Evolutionary conservation across 2,888 invertebrate species (phyloP).

Genomic region (Stenoptilia bipunctidactyla): DNA sequence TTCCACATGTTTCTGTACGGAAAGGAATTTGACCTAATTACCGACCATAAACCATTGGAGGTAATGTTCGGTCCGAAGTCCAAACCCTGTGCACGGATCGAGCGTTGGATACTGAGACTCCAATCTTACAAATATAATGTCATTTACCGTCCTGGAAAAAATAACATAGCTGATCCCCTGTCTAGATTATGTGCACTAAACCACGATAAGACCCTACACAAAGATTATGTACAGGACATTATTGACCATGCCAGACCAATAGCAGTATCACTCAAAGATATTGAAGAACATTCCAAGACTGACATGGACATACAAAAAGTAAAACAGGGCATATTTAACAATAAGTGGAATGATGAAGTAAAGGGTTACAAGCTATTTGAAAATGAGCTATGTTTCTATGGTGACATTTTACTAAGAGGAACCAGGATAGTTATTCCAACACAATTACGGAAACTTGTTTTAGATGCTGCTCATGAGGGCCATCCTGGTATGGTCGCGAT

Average conservation of each 20-base stretch:
- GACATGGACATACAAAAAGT: conserved; percentile 9
- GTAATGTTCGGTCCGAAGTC: too few species aligned
- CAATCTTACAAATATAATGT: conserved; percentile 23
- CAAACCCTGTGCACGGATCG: too few species aligned
- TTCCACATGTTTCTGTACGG: too few species aligned
- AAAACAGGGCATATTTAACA: conserved; percentile 4
- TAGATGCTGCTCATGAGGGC: conserved; percentile 10
- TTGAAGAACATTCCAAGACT: conserved; percentile 1
- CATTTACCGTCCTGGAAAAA: conserved; percentile 20
- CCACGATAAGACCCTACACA: not conserved
- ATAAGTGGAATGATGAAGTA: conserved; percentile 9
- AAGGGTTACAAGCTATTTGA: conserved; percentile 17
- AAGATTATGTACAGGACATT: conserved; percentile 9
- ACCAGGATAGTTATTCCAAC: conserved; percentile 13
- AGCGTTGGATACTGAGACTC: conserved; percentile 25
- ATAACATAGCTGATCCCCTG: conserved; percentile 22
- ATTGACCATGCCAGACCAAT: conserved; percentile 4
- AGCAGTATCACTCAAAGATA: conserved; percentile 4
- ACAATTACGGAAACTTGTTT: conserved; percentile 3
- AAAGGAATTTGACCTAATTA: too few species aligned
- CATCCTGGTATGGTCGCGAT: too few species aligned
- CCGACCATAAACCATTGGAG: too few species aligned
- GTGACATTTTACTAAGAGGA: conserved; percentile 14
- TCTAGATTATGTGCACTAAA: conserved; percentile 12
- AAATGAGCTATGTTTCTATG: conserved; percentile 21